These are phyloP conservation scores for Galbula dea DNA, from an alignment of 2,113 vertebrate genomes.

Conservation along the genomic window DNA sequence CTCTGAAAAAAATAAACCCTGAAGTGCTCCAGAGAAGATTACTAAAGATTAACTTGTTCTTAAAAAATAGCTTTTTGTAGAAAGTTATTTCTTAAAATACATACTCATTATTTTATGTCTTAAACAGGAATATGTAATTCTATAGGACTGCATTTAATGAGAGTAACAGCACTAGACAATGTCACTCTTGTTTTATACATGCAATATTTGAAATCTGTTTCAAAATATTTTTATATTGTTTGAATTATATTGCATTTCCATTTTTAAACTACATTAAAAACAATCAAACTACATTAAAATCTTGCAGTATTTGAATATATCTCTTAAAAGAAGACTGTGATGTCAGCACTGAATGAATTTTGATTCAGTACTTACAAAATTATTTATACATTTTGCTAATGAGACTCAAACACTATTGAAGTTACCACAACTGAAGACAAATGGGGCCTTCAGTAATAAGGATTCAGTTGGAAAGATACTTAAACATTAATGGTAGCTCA, in stretches of 20 bases:
- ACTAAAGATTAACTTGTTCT: background rate
- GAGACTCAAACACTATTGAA: background rate
- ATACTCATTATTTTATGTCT: background rate
- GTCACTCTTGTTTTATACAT: background rate
- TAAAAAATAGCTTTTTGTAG: background rate
- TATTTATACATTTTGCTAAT: background rate
- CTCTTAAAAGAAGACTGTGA: background rate
- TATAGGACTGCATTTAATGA: background rate
- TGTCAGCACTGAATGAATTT: background rate
- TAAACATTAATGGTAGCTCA: background rate
- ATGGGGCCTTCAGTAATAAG: background rate
- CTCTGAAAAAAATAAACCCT: background rate
- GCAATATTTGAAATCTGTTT: background rate
- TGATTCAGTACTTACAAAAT: background rate
- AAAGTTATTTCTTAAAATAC: background rate
- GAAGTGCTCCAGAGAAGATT: background rate
- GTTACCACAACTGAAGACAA: background rate
- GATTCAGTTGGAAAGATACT: background rate
- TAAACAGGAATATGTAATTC: background rate
- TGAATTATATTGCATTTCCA: background rate
- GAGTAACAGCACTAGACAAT: background rate
- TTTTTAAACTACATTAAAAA: background rate
- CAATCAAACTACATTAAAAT: background rate
- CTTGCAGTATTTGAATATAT: background rate
- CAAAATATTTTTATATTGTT: background rate